Conservation (phyloP, 2,797 vertebrate genomes). For the Mico argentatus region DNA sequence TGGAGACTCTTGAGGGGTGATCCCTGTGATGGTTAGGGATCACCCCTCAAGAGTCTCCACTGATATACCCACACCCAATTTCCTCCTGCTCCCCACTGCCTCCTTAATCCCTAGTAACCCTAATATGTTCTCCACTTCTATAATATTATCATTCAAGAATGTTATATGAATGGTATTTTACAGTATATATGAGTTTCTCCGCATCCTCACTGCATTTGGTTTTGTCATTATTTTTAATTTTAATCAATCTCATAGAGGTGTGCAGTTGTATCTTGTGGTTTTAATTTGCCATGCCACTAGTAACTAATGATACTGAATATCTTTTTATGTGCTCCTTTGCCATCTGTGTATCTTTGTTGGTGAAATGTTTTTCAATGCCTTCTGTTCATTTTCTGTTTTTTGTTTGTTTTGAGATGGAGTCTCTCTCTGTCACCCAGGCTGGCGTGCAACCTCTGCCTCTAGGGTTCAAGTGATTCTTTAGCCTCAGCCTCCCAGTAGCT, state of each 20-base stretch:
- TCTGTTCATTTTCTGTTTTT: not conserved
- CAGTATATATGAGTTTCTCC: not conserved
- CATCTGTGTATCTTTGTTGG: not conserved
- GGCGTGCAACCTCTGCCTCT: no score
- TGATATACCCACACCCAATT: not conserved
- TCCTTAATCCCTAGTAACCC: not conserved
- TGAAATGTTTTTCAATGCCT: not conserved
- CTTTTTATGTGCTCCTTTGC: slow-evolving; percentile 28
- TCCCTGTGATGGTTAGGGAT: not conserved
- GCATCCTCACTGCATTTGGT: not conserved
- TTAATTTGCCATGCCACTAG: slow-evolving; percentile 35
- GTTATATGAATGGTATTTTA: not conserved
- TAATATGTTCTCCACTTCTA: not conserved
- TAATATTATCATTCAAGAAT: not conserved
- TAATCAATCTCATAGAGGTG: not conserved
- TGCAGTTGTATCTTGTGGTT: not conserved
- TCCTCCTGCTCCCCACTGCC: not conserved
- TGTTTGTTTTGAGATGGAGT: not conserved
- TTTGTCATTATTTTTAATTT: slow-evolving; percentile 19
- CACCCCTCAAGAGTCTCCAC: no score
- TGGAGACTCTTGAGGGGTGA: not conserved
- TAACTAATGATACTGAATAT: not conserved
- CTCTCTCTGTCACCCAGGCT: no score
- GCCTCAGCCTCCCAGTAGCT: no score
- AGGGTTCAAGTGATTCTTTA: no score